Evolutionary conservation across 2,113 vertebrate genomes (phyloP).

Genomic region (Cisticola juncidis): DNA sequence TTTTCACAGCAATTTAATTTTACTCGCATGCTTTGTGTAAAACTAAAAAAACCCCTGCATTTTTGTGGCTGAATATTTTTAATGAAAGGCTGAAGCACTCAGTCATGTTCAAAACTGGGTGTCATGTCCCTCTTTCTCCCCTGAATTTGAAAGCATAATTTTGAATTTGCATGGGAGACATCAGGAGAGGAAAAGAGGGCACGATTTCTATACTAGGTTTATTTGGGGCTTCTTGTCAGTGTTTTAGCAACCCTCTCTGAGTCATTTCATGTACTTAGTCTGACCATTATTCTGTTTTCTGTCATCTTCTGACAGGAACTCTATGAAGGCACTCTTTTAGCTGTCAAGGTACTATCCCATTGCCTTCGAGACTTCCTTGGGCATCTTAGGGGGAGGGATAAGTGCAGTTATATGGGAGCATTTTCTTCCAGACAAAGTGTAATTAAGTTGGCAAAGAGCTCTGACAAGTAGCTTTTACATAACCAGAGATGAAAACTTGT

Average conservation of each 20-base stretch:
- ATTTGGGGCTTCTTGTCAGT: not conserved
- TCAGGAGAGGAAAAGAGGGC: not conserved
- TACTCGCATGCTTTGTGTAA: not conserved
- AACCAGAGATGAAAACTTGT: not conserved
- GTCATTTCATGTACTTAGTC: not conserved
- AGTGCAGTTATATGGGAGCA: not conserved
- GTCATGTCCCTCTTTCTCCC: fast-evolving
- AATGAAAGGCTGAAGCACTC: not conserved
- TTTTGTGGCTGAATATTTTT: not conserved
- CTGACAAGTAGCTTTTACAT: not conserved
- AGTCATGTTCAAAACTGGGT: not conserved
- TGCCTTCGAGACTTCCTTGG: not conserved
- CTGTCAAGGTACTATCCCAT: not conserved
- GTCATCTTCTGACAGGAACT: not conserved
- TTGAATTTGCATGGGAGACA: not conserved
- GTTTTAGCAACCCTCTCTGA: not conserved
- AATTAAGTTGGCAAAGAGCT: not conserved
- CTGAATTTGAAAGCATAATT: not conserved
- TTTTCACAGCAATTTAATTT: not conserved
- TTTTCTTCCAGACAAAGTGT: not conserved
- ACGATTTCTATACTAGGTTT: not conserved
- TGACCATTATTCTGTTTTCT: not conserved
- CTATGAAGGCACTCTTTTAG: not conserved
- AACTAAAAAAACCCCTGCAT: not conserved
- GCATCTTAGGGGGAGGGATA: not conserved